These are phyloP conservation scores for Phainopepla nitens DNA, from an alignment of 2,113 vertebrate species.

Conservation along the genomic window DNA sequence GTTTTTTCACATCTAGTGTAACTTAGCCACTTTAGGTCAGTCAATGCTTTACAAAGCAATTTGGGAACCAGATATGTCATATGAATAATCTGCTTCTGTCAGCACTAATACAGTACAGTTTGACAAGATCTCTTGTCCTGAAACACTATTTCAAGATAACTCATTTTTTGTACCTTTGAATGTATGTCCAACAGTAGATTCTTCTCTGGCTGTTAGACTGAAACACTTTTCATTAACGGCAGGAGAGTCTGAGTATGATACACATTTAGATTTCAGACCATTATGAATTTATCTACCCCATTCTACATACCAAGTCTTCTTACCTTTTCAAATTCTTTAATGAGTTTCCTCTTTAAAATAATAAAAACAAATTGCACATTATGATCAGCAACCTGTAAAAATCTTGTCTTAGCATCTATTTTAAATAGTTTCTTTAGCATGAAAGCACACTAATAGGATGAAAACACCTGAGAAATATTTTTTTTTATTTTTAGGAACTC, in stretches of 20 bases:
- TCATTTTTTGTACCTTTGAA: background rate
- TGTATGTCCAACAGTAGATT: background rate
- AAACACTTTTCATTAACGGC: background rate
- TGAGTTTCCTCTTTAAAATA: background rate
- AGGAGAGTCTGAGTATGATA: background rate
- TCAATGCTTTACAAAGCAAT: background rate
- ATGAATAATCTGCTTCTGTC: background rate
- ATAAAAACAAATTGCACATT: background rate
- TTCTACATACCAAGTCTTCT: background rate
- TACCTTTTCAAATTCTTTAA: background rate
- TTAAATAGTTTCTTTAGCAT: background rate
- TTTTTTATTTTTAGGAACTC: background rate
- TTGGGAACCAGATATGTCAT: fast-evolving
- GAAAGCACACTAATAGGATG: background rate
- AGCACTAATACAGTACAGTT: background rate
- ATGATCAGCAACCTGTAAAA: background rate
- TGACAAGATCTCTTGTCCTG: background rate
- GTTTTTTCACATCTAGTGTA: background rate
- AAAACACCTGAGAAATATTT: background rate
- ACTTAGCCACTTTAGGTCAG: background rate
- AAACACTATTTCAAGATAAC: background rate
- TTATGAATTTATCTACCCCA: background rate
- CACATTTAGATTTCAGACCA: background rate
- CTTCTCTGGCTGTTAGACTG: background rate
- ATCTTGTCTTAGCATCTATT: background rate